Evolutionary conservation across 2,888 invertebrate genomes (phyloP).

Genomic region (Dryadula phaetusa): DNA sequence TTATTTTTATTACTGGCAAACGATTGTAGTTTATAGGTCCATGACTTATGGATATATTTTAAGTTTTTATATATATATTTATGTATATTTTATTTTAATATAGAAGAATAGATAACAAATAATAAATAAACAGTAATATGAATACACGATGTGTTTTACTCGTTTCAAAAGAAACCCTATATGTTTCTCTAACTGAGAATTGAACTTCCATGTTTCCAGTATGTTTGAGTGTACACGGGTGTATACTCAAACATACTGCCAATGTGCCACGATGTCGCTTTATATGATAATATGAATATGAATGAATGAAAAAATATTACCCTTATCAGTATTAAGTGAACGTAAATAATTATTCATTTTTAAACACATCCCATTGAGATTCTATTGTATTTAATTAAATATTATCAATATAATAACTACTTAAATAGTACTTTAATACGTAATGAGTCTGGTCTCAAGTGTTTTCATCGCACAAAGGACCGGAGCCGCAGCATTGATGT

Average conservation of each 20-base stretch:
- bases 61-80: background rate
- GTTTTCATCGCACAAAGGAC: slow-evolving; percentile 6
- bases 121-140: no score
- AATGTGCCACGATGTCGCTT: background rate
- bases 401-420: slow-evolving; percentile 5
- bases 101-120: no score
- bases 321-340: background rate
- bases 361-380: background rate
- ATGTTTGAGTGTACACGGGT: no score
- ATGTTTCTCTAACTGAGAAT: no score
- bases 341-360: background rate
- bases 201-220: no score
- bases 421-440: slow-evolving; percentile 11
- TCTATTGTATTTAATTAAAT: slow-evolving; percentile 6
- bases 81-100: no score
- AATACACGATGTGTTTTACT: no score
- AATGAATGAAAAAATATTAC: background rate
- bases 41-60: background rate
- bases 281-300: background rate
- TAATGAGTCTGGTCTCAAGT: slow-evolving; percentile 18
- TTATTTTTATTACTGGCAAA: slow-evolving; percentile 19
- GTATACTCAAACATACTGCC: no score
- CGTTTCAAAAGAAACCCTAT: no score
- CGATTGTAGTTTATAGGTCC: background rate
- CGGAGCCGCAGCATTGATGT: background rate